Evolutionary conservation across 2,797 vertebrate species (phyloP), one percentile per base, ranked within the genome.

Genomic region (Characodon lateralis): DNA sequence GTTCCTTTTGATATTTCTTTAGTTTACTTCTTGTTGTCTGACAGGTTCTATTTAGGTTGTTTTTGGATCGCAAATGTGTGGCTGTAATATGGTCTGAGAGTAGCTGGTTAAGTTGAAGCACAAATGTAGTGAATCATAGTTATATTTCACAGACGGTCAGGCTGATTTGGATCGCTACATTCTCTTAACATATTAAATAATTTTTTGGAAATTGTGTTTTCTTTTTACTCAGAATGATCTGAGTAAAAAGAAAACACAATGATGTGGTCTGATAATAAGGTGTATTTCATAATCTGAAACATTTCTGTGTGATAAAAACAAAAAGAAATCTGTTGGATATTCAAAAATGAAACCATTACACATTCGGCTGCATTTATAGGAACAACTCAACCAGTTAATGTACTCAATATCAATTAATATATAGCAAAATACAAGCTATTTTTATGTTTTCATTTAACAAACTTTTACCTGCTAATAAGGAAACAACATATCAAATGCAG

Each of bases 401-500:
- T 93, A 77, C 83, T 84, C 72, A 83, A 85, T 66, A 79, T 85
- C 83, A 59, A 83, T 74, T 80, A 72, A 82, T 78, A 80, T 91
- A 87, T 90, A 82, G 82, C 43, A 53, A 86, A 85, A 83, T 77
- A 69, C 65, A 88, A 80, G 79, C n/a, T 79, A 72, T 72, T 88
- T 87, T 55, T 84, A 82, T 77, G 80, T 79, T 85, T 81, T 83
- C 68, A 88, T 90, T 70, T 81, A 85, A 70, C 43, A 70, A 82
- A 66, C 72, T 75, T 75, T 76, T 85, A 84, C 90, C 83, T 86
- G 76, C 80, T 84, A 75, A 90, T 53, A 75, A 61, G 74, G 58
- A 81, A 78, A 76, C 81, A 83, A 90, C 84, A 90, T 90, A 90
- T 91, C 84, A 91, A 86, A 84, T 78, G 61, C 77, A 66, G 82